Evolutionary conservation across 2,113 vertebrate genomes (phyloP).

Genomic region (Aegithalos caudatus): DNA sequence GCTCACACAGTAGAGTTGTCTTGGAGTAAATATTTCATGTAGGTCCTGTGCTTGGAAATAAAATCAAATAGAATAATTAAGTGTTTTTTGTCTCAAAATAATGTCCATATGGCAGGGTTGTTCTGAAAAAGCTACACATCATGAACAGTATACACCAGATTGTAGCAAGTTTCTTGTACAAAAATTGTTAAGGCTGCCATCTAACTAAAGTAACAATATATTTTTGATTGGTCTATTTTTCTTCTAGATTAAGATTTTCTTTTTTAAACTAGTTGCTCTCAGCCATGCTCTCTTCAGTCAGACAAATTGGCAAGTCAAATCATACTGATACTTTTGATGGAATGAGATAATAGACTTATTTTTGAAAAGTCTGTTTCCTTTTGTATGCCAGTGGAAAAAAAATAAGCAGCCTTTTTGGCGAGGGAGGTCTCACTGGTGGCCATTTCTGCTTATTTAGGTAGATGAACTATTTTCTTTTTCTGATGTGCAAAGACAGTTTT

Average conservation of each 20-base stretch:
- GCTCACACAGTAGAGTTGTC: not conserved
- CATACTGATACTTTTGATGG: not conserved
- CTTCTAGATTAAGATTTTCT: not conserved
- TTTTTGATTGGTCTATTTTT: constrained; percentile 3
- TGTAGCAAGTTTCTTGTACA: not conserved
- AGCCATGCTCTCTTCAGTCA: not conserved
- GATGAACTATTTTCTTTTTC: not conserved
- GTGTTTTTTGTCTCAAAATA: constrained; percentile 5
- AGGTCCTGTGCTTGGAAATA: not conserved
- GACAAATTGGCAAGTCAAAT: not conserved
- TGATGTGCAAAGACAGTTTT: not conserved
- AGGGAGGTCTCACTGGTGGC: not conserved
- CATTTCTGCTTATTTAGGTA: not conserved
- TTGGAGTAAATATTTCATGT: not conserved
- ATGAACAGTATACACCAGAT: not conserved
- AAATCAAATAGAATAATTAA: not conserved
- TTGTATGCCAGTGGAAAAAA: not conserved
- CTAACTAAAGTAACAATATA: not conserved
- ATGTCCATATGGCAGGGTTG: not conserved
- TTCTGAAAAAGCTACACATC: not conserved
- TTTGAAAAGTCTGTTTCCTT: not conserved
- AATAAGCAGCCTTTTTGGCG: not conserved
- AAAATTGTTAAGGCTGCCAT: not conserved
- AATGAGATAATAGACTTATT: not conserved
- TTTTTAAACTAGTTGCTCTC: not conserved